Evolutionary conservation across 2,888 invertebrate species (phyloP).

Genomic region (Barypeithes pellucidus): DNA sequence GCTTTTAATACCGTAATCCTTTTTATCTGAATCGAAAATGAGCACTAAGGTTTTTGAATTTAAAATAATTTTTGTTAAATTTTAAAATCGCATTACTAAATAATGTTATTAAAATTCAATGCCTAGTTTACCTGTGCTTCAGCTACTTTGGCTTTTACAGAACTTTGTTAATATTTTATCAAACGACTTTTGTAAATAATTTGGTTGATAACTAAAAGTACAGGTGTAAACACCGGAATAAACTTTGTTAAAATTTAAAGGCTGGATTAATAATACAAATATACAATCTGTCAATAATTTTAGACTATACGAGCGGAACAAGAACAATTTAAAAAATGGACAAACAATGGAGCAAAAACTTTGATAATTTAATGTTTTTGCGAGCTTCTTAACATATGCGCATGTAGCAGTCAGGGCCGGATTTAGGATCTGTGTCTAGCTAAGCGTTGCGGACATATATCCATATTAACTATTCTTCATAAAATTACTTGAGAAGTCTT

Average conservation of each 20-base stretch:
- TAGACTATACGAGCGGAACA: no score
- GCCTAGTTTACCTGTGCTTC: conserved; percentile 9
- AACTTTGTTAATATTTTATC: conserved; percentile 35
- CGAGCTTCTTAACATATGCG: no score
- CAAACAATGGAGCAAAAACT: no score
- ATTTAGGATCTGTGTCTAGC: no score
- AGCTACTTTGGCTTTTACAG: conserved; percentile 32
- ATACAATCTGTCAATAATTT: no score
- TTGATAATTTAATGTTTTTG: no score
- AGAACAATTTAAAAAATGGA: no score
- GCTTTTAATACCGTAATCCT: conserved; percentile 5
- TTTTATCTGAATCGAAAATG: not conserved
- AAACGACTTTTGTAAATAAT: conserved; percentile 33
- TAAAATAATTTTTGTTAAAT: conserved; percentile 11
- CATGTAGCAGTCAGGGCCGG: no score
- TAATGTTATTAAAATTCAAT: conserved; percentile 37
- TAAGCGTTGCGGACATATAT: no score
- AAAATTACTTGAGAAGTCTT: no score
- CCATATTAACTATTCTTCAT: no score
- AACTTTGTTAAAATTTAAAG: not conserved
- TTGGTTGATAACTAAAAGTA: conserved; percentile 27
- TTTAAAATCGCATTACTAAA: conserved; percentile 37
- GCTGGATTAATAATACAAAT: not conserved
- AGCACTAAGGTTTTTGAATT: conserved; percentile 1
- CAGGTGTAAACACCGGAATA: conserved; percentile 7